Evolutionary conservation across 2,797 vertebrate genomes (phyloP).

Genomic region (Miichthys miiuy): DNA sequence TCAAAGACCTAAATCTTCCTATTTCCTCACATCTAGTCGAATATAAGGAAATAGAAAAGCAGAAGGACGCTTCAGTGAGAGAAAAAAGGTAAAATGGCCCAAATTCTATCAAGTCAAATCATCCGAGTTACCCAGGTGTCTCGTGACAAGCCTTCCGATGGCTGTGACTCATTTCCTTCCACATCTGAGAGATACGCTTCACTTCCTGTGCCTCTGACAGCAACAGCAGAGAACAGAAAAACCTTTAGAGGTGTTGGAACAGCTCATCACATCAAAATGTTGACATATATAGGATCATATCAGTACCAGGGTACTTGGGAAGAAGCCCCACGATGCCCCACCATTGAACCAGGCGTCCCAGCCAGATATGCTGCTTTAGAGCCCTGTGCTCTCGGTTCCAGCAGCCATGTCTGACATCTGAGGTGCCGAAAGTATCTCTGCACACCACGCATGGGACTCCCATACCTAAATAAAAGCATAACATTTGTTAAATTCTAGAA

Average conservation of each 20-base stretch:
- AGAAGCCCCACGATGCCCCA: conserved; percentile 77
- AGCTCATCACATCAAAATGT: not conserved
- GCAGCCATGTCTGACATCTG: conserved; percentile 35
- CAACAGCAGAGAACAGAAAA: conserved; percentile 20
- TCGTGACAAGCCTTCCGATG: conserved; percentile 47
- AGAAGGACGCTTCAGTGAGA: not conserved
- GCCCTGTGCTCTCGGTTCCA: conserved; percentile 58
- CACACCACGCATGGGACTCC: conserved; percentile 59
- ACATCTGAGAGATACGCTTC: conserved; percentile 76
- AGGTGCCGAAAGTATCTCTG: conserved; percentile 32
- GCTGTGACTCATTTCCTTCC: conserved; percentile 71
- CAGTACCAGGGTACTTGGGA: conserved; percentile 69
- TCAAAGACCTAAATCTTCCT: conserved; percentile 61
- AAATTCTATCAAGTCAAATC: conserved; percentile 6
- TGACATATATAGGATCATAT: not conserved
- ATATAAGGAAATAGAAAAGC: conserved; percentile 10
- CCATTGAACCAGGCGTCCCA: conserved; percentile 80
- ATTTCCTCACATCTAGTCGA: conserved; percentile 42
- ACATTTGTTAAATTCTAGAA: not conserved
- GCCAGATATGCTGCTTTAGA: conserved; percentile 73
- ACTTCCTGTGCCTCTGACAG: conserved; percentile 71
- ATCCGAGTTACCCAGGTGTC: conserved; percentile 47
- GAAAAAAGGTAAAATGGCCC: not conserved
- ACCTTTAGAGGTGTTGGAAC: conserved; percentile 1
- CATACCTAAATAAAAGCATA: conserved; percentile 34